Base-by-base conservation (phyloP, 2,888 invertebrate species). In the Caradrina kadenii region DNA sequence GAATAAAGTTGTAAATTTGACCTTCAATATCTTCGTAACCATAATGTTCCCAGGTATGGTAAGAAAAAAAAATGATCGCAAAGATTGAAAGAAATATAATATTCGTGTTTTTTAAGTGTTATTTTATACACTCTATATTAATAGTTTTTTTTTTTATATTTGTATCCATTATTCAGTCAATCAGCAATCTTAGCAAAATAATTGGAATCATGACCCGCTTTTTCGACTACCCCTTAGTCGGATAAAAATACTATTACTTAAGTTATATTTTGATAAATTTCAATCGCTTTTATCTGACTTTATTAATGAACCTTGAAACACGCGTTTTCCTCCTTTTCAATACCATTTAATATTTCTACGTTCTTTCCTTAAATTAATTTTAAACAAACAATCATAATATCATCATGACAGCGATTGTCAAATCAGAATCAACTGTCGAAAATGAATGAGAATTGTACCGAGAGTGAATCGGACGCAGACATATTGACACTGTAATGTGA, bases 321-420 rank as follows among this genome's bases (percentile, higher is more conserved):
- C 4, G 13, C 0, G 11, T 35, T 31, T 53, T 6, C 21, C 26
- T 50, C 35, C n/a, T 17, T 53, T 58, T 19, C 15, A 21, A 45
- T 53, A 19, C 3, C n/a, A 22, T 17, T 17, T 48, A 17, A 5
- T 19, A 6, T 22, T 13, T 59, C 15, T 19, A 1, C 2, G 11
- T 10, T 21, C 31, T 68, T 22, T 21, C 19, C 19, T 7, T 22
- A 13, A 53, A 17, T 48, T 49, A 54, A 69, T 69, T 59, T 73
- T 49, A 22, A 31, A 21, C 15, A 60, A 76, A 73, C 69, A 69
- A 76, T 76, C 69, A 53, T 39, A 49, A n/a, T 21, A 49, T 69
- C 39, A 1, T 39, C 0, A 8, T 13, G 39, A 13, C 69, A 54
- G 15, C 53, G 53, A n/a, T 13, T 39, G 71, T 69, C 35, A 60